Conservation (phyloP, 1,140 invertebrate genomes). For the Elysia chlorotica region DNA sequence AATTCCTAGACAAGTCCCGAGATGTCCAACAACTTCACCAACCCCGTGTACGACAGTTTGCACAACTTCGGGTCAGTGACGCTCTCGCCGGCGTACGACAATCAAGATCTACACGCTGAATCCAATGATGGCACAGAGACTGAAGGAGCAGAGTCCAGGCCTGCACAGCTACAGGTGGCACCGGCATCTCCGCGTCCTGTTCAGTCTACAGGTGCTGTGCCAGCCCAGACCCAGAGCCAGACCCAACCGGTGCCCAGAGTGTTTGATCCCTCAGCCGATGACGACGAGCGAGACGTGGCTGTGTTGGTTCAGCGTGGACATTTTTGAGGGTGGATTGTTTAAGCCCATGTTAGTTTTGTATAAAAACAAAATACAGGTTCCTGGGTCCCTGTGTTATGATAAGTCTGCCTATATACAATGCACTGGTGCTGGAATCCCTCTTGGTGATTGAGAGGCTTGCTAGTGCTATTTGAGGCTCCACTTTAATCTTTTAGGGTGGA, state of each 20-base stretch:
- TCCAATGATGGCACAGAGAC: conserved; percentile 16
- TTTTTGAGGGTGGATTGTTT: too few species aligned
- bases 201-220: neutral
- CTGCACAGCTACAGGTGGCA: neutral
- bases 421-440: too few species aligned
- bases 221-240: neutral
- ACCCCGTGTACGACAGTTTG: conserved; percentile 92
- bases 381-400: too few species aligned
- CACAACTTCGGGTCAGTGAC: conserved; percentile 25
- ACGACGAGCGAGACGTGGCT: conserved; percentile 19
- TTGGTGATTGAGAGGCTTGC: too few species aligned
- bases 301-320: conserved; percentile 9
- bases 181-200: neutral
- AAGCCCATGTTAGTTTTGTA: too few species aligned
- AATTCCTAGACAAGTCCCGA: conserved; percentile 50
- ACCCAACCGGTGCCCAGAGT: neutral
- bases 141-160: neutral
- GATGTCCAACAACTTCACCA: conserved; percentile 87
- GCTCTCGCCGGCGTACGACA: conserved; percentile 22
- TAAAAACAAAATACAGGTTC: too few species aligned
- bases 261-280: conserved; percentile 13
- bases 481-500: too few species aligned
- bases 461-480: too few species aligned
- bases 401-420: too few species aligned
- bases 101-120: conserved; percentile 13